These are phyloP conservation scores for Muntiacus reevesi DNA, from an alignment of 2,113 vertebrate genomes.

Conservation along the genomic window DNA sequence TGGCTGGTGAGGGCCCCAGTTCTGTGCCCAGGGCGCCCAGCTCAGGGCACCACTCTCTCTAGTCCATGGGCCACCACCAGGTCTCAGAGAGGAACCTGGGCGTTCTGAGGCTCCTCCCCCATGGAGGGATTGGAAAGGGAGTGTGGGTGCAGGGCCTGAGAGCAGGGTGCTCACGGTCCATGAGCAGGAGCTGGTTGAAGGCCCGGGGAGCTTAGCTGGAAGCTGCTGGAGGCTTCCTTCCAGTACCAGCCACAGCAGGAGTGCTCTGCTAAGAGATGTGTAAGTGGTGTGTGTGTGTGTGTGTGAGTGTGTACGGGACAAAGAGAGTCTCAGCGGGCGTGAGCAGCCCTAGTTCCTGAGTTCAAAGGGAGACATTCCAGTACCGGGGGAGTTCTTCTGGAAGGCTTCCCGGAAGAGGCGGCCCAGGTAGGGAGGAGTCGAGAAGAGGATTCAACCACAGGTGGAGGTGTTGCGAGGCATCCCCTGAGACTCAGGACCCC, in stretches of 20 bases:
- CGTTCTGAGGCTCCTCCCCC: too few relatives aligned
- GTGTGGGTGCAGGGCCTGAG: fast-evolving
- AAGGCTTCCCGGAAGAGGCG: background rate
- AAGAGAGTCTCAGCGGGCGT: background rate
- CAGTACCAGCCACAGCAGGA: fast-evolving
- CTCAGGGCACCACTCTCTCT: background rate
- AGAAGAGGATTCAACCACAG: background rate
- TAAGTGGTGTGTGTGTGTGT: background rate
- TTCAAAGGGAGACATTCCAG: background rate
- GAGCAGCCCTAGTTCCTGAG: background rate
- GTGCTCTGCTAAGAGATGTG: background rate
- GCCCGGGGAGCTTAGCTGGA: background rate
- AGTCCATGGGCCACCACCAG: too few relatives aligned
- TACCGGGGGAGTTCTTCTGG: fast-evolving
- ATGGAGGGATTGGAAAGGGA: background rate
- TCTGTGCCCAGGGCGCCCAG: fast-evolving
- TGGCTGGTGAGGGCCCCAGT: background rate
- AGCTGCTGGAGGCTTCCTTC: background rate
- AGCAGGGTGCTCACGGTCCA: fast-evolving
- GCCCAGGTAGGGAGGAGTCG: background rate
- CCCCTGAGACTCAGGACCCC: background rate
- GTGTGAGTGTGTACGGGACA: background rate
- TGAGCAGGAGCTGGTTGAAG: fast-evolving
- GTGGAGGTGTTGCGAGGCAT: fast-evolving
- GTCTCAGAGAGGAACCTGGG: fast-evolving